Base-by-base conservation (phyloP, 2,888 invertebrate species). In the Brachylomia viminalis region DNA sequence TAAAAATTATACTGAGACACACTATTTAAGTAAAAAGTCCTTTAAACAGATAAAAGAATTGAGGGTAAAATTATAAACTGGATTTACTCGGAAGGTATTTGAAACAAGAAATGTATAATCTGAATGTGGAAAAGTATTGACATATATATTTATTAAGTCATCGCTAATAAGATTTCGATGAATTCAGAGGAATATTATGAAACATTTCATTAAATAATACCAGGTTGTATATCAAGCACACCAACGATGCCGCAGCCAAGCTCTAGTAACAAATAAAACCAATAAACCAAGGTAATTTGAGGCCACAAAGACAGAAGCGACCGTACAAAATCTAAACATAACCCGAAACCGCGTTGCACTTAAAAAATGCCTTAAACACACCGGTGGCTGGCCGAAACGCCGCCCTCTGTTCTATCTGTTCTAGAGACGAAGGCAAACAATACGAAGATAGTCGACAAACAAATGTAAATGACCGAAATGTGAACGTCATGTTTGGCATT, bases 401-500 rank as follows among this genome's bases (percentile, higher is more conserved):
- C 96, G 96, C 96, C 96, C 95, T 95, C 93, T 96, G 96, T 96
- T 96, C 95, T 96, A 96, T 95, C 93, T 96, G 96, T 96, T 96
- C 95, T 96, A 96, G 95, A 95, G 95, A 92, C 93, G 94, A 95
- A 92, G 90, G 94, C 94, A 96, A 96, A 96, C 95, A 96, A 92
- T 91, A 92, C 92, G 90, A 93, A 95, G 95, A 95, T 94, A 94
- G 94, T 95, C 91, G 95, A 94, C 95, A 96, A 96, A 96, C 96
- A 96, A 95, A 96, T 95, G 95, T 96, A 96, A 96, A 96, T 95
- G 96, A 96, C 95, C 95, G 95, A 96, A 96, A 96, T 96, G 94
- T 96, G 96, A 95, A 94, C 96, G 96, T 95, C 95, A 95, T 96
- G 96, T 96, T 96, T 96, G 96, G 96, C 96, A 96, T 96, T 96